Base-by-base conservation (phyloP, 2,797 vertebrate species). In the Galago senegalensis region DNA sequence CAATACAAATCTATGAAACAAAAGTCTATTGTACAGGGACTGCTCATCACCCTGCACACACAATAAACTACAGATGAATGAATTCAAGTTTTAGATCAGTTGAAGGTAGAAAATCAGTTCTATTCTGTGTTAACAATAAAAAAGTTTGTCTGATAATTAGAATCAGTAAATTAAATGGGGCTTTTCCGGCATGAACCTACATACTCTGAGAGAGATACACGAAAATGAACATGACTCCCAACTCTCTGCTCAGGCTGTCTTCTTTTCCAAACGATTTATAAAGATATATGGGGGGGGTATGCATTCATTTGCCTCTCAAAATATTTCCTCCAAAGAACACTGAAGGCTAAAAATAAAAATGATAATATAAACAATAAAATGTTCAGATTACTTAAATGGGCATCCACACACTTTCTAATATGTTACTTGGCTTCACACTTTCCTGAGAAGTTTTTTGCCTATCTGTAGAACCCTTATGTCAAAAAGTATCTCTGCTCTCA, bases 211-310 rank as follows among this genome's bases (percentile, higher is more conserved):
- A 90, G 40, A 90, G 40, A 67, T 7, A 34, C 1, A 75, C 3
- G 63, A 82, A 89, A 61, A 82, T 37, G 53, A 46, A 60, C 25
- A 23, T 29, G 46, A 93, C 65, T 56, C 70, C 87, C 37, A 81
- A 69, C 10, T 20, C 65, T 17, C 46, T 88, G 58, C 12, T 94
- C 43, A 40, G 23, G 3, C 3, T 65, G 60, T 80, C 56, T 65
- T 67, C 69, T 69, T 84, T 89, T 58, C 61, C 72, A 93, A 88
- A 72, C 87, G 63, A 89, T 29, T 34, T 86, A 0, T 5, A 91
- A 89, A 61, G 8, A 85, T 25, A 7, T 14, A 14, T 1, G 5
- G 20, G 25, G 40, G 34, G 27, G 21, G 11, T 31, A 31, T 53
- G 29, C 53, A 56, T 40, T 94, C 43, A 87, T 56, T 29, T 27